Percentiles rank a stretch among this genome's conserved stretches.
These are phyloP conservation scores for Oreochromis aureus DNA, from an alignment of 2,113 vertebrate genomes.

Conservation along the genomic window DNA sequence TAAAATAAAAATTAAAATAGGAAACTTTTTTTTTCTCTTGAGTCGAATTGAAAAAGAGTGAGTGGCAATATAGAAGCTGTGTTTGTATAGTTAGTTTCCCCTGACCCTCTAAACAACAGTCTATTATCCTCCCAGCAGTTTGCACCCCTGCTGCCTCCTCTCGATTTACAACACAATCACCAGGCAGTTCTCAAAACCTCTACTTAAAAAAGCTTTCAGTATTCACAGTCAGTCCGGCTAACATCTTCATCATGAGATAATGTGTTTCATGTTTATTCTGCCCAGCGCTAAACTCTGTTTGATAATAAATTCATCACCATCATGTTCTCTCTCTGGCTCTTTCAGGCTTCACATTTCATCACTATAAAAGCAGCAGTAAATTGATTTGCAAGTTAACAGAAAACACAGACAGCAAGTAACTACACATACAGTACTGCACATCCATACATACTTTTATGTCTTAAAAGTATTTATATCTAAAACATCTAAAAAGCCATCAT, in stretches of 20 bases:
- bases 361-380: background rate
- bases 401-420: background rate
- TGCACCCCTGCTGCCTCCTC: conserved; percentile 1
- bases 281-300: conserved; percentile 39
- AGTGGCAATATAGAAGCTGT: background rate
- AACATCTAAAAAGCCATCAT: background rate
- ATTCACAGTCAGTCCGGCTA: conserved; percentile 21
- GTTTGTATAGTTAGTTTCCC: conserved; percentile 34
- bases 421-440: background rate
- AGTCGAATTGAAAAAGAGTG: conserved; percentile 13
- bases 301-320: conserved; percentile 53
- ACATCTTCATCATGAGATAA: conserved; percentile 52
- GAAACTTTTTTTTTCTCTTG: background rate
- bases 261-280: conserved; percentile 51
- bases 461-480: background rate
- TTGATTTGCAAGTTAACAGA: background rate
- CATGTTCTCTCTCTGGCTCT: background rate
- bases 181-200: conserved; percentile 9
- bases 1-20: background rate
- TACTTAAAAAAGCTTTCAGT: conserved; percentile 20
- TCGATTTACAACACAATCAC: conserved; percentile 40
- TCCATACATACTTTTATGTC: background rate
- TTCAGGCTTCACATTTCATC: conserved; percentile 27
- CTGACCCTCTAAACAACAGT: conserved; percentile 36
- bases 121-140: conserved; percentile 34